Evolutionary conservation across 30 jellyfish, hydroid and myxozoan genomes (phyloP), one percentile per base, ranked within the genome.

Genomic region (Cassiopea andromeda): DNA sequence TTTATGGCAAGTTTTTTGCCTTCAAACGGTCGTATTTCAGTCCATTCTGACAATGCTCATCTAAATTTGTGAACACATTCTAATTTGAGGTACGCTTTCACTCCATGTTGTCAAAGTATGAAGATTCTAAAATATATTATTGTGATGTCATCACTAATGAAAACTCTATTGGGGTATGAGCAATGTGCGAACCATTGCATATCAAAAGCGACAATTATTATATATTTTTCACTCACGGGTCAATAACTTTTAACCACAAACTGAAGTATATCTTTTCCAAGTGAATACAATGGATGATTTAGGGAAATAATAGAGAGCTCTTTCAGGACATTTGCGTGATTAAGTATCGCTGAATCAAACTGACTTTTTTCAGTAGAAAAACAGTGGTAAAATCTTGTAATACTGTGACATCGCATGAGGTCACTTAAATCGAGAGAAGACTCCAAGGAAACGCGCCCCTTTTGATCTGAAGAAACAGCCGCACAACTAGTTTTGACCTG

Each of bases 331-430:
- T 64, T 67, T 64, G 73, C 90, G 90, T 81, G 90, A 81, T 67
- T 61, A 70, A 64, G 80, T 50, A 44, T 81, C 4, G 82, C 75
- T 77, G 71, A 67, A 15, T 81, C 90, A 81, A 81, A 70, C 90
- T 81, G 90, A 46, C 46, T 67, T 81, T 70, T 81, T 66, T 8
- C 75, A 70, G 80, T 81, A 61, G 82, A 68, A 67, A n/a, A n/a
- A n/a, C n/a, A n/a, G n/a, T n/a, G n/a, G n/a, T n/a, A n/a, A 61
- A 69, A 81, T 81, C 73, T 70, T 15, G 80, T 69, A 78, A 70
- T 48, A 81, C 90, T 81, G 90, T 57, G 90, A 81, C 80, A 46
- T 66, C 44, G 47, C 57, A 81, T 81, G 80, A 70, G 90, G 90
- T 66, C 90, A 45, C 80, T 45, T 49, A 49, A 81, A 81, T 81